Conservation (phyloP, 2,888 invertebrate genomes). For the Acanthosepion lycidas region DNA sequence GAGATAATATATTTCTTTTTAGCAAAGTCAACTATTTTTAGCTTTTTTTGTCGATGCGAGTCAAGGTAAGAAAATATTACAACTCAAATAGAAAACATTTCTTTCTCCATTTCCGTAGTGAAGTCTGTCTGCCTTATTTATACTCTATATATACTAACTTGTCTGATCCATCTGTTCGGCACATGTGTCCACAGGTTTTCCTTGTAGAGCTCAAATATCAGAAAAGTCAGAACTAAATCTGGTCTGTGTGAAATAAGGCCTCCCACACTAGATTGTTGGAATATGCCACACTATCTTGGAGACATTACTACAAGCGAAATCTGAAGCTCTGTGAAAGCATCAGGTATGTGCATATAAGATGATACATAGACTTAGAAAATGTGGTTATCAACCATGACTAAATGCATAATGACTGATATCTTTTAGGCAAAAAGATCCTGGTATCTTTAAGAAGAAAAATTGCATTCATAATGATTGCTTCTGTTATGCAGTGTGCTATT, state of each 20-base stretch:
- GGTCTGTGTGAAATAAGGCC: neutral
- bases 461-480: no score
- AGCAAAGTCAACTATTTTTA: no score
- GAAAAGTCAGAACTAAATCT: neutral
- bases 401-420: neutral
- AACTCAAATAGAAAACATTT: no score
- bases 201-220: neutral
- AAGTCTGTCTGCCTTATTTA: no score
- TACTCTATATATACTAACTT: neutral
- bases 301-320: neutral
- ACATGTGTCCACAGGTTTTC: conserved; percentile 11
- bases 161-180: neutral
- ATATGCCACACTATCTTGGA: neutral
- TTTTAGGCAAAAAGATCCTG: neutral
- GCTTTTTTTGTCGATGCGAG: no score
- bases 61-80: no score
- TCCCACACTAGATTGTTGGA: neutral
- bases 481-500: no score
- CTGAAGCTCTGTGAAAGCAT: neutral
- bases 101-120: no score
- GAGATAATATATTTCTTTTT: no score
- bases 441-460: no score
- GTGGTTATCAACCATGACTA: neutral
- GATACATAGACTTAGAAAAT: neutral
- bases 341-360: neutral